Evolutionary conservation across 2,888 invertebrate genomes (phyloP).

Genomic region (Campoplex nolae): DNA sequence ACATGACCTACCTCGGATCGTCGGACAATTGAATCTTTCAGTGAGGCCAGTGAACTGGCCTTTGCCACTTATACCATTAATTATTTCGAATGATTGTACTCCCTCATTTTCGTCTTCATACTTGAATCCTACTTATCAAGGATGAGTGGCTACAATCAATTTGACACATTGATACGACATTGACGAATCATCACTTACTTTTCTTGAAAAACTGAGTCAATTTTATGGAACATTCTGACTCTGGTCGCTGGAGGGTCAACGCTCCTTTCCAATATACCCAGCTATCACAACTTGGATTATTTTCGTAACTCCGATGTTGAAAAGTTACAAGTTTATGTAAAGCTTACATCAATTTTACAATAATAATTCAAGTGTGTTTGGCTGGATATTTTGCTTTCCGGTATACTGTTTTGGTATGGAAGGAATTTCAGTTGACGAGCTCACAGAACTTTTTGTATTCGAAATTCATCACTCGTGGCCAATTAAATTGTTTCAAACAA

Average conservation of each 20-base stretch:
- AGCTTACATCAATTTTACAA: too few species aligned
- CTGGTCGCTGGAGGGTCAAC: background rate
- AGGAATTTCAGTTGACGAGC: background rate
- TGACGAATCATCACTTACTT: background rate
- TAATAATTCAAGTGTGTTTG: too few species aligned
- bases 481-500: background rate
- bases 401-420: background rate
- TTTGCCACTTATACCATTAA: background rate
- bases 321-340: too few species aligned
- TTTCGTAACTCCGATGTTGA: too few species aligned
- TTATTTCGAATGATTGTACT: background rate
- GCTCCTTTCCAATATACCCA: background rate
- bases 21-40: background rate
- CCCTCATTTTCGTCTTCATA: background rate
- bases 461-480: background rate
- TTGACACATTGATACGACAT: background rate
- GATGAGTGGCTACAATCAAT: background rate
- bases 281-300: too few species aligned
- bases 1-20: background rate
- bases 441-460: background rate
- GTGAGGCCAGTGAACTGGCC: background rate
- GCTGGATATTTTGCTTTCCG: too few species aligned
- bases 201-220: background rate
- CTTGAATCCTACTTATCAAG: background rate
- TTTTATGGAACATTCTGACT: background rate